Evolutionary conservation across 2,113 vertebrate genomes (phyloP), one percentile per base, ranked within the genome.

Genomic region (Bubo bubo): DNA sequence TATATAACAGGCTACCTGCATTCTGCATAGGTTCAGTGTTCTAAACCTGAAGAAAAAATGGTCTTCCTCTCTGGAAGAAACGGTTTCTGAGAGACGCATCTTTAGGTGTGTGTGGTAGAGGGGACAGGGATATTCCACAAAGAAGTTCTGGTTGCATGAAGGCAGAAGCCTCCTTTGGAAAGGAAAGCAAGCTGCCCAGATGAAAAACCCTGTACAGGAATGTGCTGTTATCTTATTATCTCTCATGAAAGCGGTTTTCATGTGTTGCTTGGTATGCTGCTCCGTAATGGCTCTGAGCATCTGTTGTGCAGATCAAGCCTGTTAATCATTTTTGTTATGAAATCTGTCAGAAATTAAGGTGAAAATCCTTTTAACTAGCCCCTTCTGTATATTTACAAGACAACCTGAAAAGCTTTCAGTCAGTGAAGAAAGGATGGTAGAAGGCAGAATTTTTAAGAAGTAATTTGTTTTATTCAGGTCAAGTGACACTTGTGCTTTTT

Each of bases 281-380:
- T 88, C 66, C 79, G 67, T 41, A 86, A 66, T 47, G 67, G n/a
- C 67, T 94, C 67, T 62, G 62, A 95, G 85, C 85, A 93, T 88
- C 88, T 94, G 92, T 24, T 86, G 50, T 88, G 63, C 67, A 77
- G 66, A 90, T 94, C 75, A 92, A 97, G 41, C 47, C 37, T 77
- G 45, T 88, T 92, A 87, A 93, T 83, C 21, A 67, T 68, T 92
- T 90, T 74, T 84, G 32, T 90, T 90, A 75, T 74, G 62, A 90
- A 95, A 94, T 23, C n/a, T 95, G 71, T 62, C 79, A 95, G 41
- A 92, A 96, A 66, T 39, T 77, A 47, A 90, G 85, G 71, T 62
- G 82, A 88, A 93, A 96, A 83, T 83, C 41, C 55, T 94, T 93
- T 90, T 30, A 86, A 34, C 68, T 58, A 70, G 7, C 13, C 9